Evolutionary conservation across 2,797 vertebrate species (phyloP).

Genomic region (Delichon dasypus): DNA sequence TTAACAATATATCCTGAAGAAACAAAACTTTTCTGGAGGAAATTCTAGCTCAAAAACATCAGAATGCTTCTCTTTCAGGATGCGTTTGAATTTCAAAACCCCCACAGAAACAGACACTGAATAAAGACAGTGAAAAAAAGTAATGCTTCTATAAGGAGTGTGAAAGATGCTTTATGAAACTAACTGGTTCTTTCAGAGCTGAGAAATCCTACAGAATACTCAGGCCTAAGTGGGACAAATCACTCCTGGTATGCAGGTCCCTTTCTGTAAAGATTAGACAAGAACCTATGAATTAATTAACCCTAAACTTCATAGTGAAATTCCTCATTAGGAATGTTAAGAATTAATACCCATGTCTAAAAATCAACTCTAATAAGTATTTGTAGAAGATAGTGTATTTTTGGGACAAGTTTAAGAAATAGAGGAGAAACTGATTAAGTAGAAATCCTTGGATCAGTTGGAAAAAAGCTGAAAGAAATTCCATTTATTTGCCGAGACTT

Average conservation of each 20-base stretch:
- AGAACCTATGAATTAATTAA: background rate
- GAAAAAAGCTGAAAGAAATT: constrained; percentile 11
- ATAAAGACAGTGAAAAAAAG: background rate
- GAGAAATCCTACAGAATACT: background rate
- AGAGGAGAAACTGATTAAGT: background rate
- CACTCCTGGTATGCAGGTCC: background rate
- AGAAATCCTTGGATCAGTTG: background rate
- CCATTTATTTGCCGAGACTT: constrained; percentile 20
- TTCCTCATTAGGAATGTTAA: background rate
- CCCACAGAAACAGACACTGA: background rate
- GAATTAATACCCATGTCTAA: background rate
- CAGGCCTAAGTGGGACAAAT: background rate
- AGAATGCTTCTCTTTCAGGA: background rate
- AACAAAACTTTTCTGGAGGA: background rate
- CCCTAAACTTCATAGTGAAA: background rate
- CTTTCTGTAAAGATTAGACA: background rate
- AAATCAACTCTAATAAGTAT: background rate
- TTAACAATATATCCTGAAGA: background rate
- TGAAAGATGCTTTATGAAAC: background rate
- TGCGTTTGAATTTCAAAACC: background rate
- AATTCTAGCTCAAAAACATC: background rate
- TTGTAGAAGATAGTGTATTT: background rate
- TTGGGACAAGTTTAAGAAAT: background rate
- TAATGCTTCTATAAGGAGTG: background rate
- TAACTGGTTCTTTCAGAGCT: background rate